Evolutionary conservation across 2,113 vertebrate genomes (phyloP), one percentile per base, ranked within the genome.

Genomic region (Vicugna pacos): DNA sequence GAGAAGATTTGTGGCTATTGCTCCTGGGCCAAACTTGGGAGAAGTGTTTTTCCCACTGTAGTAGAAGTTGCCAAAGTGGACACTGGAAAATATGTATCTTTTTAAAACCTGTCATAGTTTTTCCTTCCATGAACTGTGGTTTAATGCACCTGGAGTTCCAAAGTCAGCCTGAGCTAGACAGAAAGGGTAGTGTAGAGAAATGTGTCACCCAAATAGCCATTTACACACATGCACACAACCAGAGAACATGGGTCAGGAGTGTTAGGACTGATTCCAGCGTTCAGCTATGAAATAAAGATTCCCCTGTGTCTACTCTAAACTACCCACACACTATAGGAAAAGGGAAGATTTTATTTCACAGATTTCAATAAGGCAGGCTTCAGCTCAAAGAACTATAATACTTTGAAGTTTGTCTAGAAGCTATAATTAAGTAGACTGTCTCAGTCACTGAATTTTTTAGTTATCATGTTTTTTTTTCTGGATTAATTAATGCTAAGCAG

Each of bases 381-480:
- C 50, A n/a, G 28, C 26, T 88, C 32, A 69, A 84, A 88, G 12
- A 81, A 58, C 54, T 96, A 0, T 22, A 62, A 30, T 54, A 80
- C 22, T 72, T 72, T 48, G 13, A 76, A 52, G n/a, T 87, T 77
- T 82, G 56, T 62, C 46, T 64, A 62, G 48, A 50, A 69, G 50
- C 62, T 58, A 26, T 32, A 81, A 42, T 69, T 52, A 62, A 67
- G 13, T 20, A 67, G 35, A 42, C 46, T 58, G 7, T 48, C 35
- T 90, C 16, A 35, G 26, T 56, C 15, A 52, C 28, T 19, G 35
- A 92, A 48, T 84, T 84, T 88, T 94, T 95, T 82, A 8, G 24
- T 90, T 70, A 83, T 87, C 50, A 32, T 42, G 10, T 46, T 16
- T 48, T 93, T 93, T 92, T 70, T 93, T 92, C 65, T 95, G 19